Evolutionary conservation across 2,797 vertebrate genomes (phyloP).

Genomic region (Pseudopleuronectes americanus): DNA sequence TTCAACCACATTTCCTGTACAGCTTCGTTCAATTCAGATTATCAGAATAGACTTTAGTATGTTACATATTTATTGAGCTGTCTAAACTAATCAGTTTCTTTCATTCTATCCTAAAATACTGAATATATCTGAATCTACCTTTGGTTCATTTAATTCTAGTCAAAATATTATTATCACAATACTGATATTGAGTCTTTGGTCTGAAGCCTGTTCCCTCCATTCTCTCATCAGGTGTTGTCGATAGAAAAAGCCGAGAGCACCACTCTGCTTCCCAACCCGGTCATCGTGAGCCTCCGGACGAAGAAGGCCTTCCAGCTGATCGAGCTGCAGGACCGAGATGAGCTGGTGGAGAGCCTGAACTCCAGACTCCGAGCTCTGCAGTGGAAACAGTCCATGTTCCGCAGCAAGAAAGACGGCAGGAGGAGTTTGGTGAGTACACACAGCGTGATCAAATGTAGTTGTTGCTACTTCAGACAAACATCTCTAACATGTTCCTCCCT

Average conservation of each 20-base stretch:
- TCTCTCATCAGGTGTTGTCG: constrained; percentile 86
- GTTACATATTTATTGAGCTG: neutral
- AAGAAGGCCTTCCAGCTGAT: constrained; percentile 97
- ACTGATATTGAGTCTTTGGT: no score
- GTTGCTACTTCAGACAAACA: no score
- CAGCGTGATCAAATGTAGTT: no score
- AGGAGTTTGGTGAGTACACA: constrained; percentile 64
- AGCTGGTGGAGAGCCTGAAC: constrained; percentile 87
- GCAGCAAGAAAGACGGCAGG: constrained; percentile 59
- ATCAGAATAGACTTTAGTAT: neutral
- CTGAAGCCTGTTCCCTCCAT: no score
- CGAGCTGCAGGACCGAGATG: constrained; percentile 88
- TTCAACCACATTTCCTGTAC: neutral
- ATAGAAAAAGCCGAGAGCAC: constrained; percentile 96
- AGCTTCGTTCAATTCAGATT: neutral
- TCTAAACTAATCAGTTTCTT: no score
- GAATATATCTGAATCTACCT: no score
- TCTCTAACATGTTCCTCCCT: neutral
- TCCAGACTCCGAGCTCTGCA: constrained; percentile 82
- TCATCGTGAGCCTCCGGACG: constrained; percentile 91
- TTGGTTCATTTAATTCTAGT: no score
- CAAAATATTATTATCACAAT: no score
- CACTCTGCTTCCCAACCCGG: constrained; percentile 88
- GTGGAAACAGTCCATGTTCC: constrained; percentile 78
- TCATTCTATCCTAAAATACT: no score